phyloP scores from a whole-genome alignment of 2,888 invertebrate species.

The Pterostichus madidus region DNA sequence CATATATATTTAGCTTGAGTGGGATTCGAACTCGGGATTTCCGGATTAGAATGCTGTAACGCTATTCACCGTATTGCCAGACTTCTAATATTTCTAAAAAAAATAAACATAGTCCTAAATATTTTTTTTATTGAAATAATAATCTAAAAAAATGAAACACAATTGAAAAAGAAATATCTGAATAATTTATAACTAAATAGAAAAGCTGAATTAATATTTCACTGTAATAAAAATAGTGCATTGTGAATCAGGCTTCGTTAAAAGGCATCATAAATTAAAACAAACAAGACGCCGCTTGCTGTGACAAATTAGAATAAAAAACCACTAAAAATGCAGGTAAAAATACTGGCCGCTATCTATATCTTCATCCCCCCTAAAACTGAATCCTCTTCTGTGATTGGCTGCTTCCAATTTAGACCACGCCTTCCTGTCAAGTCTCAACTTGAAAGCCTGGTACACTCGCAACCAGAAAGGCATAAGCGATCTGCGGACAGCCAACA shows the following conservation, averaged over 20 bases:
- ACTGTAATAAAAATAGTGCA: not conserved
- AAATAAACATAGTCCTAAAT: too few relatives aligned
- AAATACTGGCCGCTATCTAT: slow-evolving; percentile 51
- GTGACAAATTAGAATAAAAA: slow-evolving; percentile 66
- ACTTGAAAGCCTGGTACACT: slow-evolving; percentile 24
- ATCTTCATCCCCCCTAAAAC: slow-evolving; percentile 40
- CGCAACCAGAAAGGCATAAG: slow-evolving; percentile 33
- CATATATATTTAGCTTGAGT: too few relatives aligned
- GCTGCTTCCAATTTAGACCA: slow-evolving; percentile 14
- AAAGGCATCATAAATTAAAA: slow-evolving; percentile 65
- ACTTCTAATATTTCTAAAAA: too few relatives aligned
- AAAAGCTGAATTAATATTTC: not conserved
- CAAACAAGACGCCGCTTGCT: slow-evolving; percentile 63
- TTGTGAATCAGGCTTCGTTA: slow-evolving; percentile 58
- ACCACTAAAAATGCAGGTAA: slow-evolving; percentile 58
- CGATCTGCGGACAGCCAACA: slow-evolving; percentile 51
- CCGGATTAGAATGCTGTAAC: too few relatives aligned
- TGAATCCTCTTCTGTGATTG: slow-evolving; percentile 31
- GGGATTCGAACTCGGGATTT: too few relatives aligned
- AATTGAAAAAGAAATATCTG: not conserved
- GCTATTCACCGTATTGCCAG: too few relatives aligned
- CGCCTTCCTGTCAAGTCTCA: slow-evolving; percentile 18
- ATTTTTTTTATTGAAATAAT: too few relatives aligned
- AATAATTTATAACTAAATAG: not conserved
- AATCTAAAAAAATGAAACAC: too few relatives aligned